These are phyloP conservation scores for Brachionus rubens DNA, from an alignment of 1,140 invertebrate genomes.

Conservation along the genomic window DNA sequence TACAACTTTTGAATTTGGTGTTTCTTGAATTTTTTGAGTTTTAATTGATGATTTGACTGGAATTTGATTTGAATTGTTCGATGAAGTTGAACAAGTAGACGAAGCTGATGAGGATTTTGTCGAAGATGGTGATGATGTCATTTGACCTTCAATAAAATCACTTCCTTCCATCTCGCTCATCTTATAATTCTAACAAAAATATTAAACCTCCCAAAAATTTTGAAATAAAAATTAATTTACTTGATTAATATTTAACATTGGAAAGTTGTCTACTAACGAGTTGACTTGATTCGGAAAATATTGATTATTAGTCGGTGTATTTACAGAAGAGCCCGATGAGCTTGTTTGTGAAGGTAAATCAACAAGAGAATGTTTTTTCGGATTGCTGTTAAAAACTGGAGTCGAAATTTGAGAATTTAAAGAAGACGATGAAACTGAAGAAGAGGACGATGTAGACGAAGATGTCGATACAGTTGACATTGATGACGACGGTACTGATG, in stretches of 20 bases:
- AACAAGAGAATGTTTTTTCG: slow-evolving; percentile 11
- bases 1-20: slow-evolving; percentile 10
- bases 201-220: too few species aligned
- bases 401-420: slow-evolving; percentile 20
- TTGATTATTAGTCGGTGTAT: background rate
- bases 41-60: slow-evolving; percentile 17
- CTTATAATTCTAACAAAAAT: background rate
- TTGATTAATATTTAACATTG: background rate
- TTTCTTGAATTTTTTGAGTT: slow-evolving; percentile 27
- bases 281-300: background rate
- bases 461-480: slow-evolving; percentile 49
- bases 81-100: slow-evolving; percentile 7
- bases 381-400: background rate
- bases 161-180: background rate
- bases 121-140: background rate
- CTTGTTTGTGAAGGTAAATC: slow-evolving; percentile 9
- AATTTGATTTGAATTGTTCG: background rate
- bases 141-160: background rate
- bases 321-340: background rate
- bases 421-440: slow-evolving; percentile 23
- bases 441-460: slow-evolving; percentile 52
- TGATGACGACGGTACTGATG: slow-evolving; percentile 41
- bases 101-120: slow-evolving; percentile 1
- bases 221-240: too few species aligned
- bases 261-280: background rate